Base-by-base conservation (phyloP, 2,113 vertebrate species). In the Panurus biarmicus region DNA sequence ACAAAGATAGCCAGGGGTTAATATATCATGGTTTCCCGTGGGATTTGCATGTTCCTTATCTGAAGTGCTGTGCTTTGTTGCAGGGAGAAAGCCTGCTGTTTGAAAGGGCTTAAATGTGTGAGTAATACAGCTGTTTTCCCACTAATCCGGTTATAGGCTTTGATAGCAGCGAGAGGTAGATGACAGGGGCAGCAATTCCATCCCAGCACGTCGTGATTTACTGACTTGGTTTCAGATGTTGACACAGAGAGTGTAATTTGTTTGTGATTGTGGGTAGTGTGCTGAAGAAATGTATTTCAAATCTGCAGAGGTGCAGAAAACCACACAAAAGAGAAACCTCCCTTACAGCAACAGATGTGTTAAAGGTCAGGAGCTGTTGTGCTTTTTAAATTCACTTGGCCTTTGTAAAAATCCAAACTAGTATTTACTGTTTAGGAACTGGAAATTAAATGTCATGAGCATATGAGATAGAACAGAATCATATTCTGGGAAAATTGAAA, bases 101-200 rank as follows among this genome's bases (percentile, higher is more conserved):
- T 85, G 87, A 86, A 92, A 93, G 90, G 96, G 92, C 93, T 96
- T 86, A 95, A 96, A 92, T 84, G 47, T 51, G 72, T 93, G 90
- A 71, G 40, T 96, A 94, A 88, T 96, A 91, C 83, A 93, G 86
- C 96, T 96, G 95, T 97, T 97, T 96, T 36, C 93, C 85, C 85
- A 88, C 89, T 97, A 98, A 97, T 98, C 96, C 40, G 2, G 95
- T 98, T 98, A 97, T 19, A 56, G 72, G 92, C 96, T 98, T 97
- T 98, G 96, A 97, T 97, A 89, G 73, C 93, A 95, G 92, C 84
- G 86, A 97, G 90, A 88, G 20, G 96, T 70, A 85, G 95, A 96
- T 96, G 92, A 96, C 91, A 89, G 96, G 85, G 95, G 91, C 85
- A 94, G 83, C 93, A 95, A 94, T 97, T 97, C 95, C 82, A 80